These are phyloP conservation scores for Lepus timidus DNA, from an alignment of 2,113 vertebrate genomes.

Conservation along the genomic window DNA sequence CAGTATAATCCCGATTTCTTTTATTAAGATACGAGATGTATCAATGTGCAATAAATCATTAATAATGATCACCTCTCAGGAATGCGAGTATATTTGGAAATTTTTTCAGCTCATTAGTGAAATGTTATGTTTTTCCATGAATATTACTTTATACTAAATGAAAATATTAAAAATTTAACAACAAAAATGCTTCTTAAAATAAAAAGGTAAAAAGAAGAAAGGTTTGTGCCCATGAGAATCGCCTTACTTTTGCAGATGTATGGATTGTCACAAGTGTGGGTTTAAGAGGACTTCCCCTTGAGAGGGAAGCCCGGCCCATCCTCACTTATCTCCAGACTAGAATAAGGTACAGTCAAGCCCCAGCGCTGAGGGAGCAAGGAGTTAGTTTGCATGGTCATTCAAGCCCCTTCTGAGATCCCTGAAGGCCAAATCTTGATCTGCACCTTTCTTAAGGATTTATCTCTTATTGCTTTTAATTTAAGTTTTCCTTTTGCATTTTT, in stretches of 20 bases:
- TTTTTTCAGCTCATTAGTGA: too few relatives aligned
- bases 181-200: too few relatives aligned
- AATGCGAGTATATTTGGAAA: too few relatives aligned
- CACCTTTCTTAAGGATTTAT: neutral
- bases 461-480: conserved; percentile 4
- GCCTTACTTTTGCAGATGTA: neutral
- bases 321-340: neutral
- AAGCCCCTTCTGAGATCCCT: neutral
- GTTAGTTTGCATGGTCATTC: neutral
- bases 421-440: neutral
- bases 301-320: neutral
- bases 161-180: too few relatives aligned
- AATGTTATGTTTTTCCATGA: too few relatives aligned
- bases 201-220: too few relatives aligned
- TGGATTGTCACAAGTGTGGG: neutral
- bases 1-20: too few relatives aligned
- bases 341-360: neutral
- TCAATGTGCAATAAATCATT: too few relatives aligned
- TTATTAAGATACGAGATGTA: too few relatives aligned
- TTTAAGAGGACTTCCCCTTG: neutral
- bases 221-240: neutral
- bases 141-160: too few relatives aligned
- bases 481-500: conserved; percentile 18
- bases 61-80: too few relatives aligned
- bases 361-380: neutral